Percentiles rank a stretch among this genome's conserved stretches.
These are phyloP conservation scores for Psilopsiagon aurifrons DNA, from an alignment of 2,113 vertebrate genomes.

Conservation along the genomic window DNA sequence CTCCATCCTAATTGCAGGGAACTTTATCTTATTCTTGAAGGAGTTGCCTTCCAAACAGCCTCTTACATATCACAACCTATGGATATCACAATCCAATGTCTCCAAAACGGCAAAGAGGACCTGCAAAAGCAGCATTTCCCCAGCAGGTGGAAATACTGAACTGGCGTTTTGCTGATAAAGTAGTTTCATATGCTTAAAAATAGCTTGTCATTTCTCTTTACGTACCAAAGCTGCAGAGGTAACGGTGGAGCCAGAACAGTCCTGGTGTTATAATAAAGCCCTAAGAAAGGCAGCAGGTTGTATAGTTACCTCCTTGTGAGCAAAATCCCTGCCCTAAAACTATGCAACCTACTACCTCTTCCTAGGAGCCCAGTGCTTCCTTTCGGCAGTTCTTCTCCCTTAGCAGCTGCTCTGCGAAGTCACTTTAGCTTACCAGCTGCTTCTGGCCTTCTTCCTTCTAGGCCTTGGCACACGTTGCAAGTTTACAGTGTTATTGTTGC, in stretches of 20 bases:
- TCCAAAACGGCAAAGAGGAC: neutral
- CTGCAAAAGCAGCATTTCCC: neutral
- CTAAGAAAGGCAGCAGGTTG: slow-evolving; percentile 87
- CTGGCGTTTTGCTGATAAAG: neutral
- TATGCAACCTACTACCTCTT: slow-evolving; percentile 89
- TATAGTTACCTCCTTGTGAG: slow-evolving; percentile 85
- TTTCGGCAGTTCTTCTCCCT: slow-evolving; percentile 66
- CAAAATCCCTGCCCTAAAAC: slow-evolving; percentile 88
- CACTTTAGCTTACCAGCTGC: slow-evolving; percentile 40
- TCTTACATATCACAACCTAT: neutral
- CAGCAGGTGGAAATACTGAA: neutral
- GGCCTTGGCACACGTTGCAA: neutral
- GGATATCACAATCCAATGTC: neutral
- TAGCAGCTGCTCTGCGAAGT: slow-evolving; percentile 41
- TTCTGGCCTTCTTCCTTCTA: slow-evolving; percentile 25
- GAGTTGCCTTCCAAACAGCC: neutral
- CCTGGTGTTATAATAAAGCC: slow-evolving; percentile 74
- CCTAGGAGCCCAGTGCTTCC: slow-evolving; percentile 78
- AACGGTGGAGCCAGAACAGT: slow-evolving; percentile 49
- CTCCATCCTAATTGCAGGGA: neutral
- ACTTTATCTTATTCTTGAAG: neutral
- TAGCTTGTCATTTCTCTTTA: neutral
- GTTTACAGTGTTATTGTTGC: neutral
- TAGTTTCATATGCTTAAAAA: neutral
- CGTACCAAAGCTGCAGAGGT: neutral